Evolutionary conservation across 2,113 vertebrate species (phyloP), one percentile per base, ranked within the genome.

Genomic region (Chloebia gouldiae): DNA sequence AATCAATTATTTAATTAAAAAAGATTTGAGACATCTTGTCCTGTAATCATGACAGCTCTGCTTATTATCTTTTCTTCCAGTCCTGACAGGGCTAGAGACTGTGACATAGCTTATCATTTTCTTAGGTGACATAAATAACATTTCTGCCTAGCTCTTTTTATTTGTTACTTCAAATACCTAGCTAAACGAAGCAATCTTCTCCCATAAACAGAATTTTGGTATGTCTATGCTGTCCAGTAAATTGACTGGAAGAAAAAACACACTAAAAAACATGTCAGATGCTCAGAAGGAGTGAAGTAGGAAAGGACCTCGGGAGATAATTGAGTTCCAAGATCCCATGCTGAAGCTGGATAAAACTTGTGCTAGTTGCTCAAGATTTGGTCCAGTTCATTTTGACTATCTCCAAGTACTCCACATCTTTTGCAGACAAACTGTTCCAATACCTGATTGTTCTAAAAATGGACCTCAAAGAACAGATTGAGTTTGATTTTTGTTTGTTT

Each of bases 1-100:
- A 83, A 89, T 81, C 27, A 63, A 91, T 84, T 81, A 71, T 35
- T 68, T 83, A 42, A 93, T 90, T 90, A 76, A 81, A 13, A 56
- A 85, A 88, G 7, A 30, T n/a, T 68, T 60, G 75, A 88, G 49
- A 54, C 24, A 56, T 68, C 53, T 79, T 81, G 37, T 89, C n/a
- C 15, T 75, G 24, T 57, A 88, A 79, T 47, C 2, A 7, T 39
- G 73, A 76, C 35, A 63, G 30, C 42, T 71, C 20, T 24, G 5
- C 23, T 84, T 70, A 40, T 37, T 63, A 10, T 75, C n/a, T 51
- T 77, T 80, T 68, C 53, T 83, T 57, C 33, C 31, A 77, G 19
- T 84, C 40, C 77, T 87, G 47, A 91, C n/a, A 68, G 40, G 35
- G 19, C 10, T 83, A 64, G 8, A 69, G 21, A 40, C 8, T 70